Base-by-base conservation (phyloP, 2,113 vertebrate genomes). In the Nerophis ophidion region DNA sequence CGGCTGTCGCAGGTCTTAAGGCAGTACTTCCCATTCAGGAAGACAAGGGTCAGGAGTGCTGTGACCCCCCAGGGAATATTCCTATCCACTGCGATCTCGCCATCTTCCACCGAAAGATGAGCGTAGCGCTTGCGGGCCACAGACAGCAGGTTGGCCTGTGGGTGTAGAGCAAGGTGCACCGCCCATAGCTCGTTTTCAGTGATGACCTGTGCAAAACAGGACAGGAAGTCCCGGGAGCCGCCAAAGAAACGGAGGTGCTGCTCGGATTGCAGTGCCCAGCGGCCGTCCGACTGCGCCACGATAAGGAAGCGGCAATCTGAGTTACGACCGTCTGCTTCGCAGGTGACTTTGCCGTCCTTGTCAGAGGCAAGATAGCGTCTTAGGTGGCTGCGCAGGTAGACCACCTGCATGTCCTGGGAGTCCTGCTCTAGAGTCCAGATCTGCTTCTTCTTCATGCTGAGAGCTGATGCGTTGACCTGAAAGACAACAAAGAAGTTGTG, bases 51-150 rank as follows among this genome's bases (percentile, higher is more conserved):
- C 75, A 99, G 83, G 48, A 99, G 92, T 0, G 96, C 92, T 0
- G 90, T 92, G 83, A 98, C 96, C 0, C 95, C 96, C 95, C 96
- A 97, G 0, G 95, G 94, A 66, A 93, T 89, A 91, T 95, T 92
- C 61, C 93, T 88, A 71, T 97, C 93, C 13, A 92, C 89, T 0
- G 92, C 86, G 34, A 99, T 90, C 76, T 94, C 93, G 0, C 93
- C 93, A 46, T 97, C 95, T 56, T 88, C 90, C 7, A 73, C 68
- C 46, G 93, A 92, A 74, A 98, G 92, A 72, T 93, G 96, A 19
- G 93, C 95, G 3, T 98, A 98, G 49, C 95, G 93, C 77, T 93
- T 91, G 63, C 95, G 92, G 81, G 94, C 93, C 60, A 96, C 90
- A 0, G 93, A 97, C 65, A 93, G 85, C 79, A 98, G 85, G 81